phyloP scores from a whole-genome alignment of 2,113 vertebrate genomes.

The Morphnarchus princeps region DNA sequence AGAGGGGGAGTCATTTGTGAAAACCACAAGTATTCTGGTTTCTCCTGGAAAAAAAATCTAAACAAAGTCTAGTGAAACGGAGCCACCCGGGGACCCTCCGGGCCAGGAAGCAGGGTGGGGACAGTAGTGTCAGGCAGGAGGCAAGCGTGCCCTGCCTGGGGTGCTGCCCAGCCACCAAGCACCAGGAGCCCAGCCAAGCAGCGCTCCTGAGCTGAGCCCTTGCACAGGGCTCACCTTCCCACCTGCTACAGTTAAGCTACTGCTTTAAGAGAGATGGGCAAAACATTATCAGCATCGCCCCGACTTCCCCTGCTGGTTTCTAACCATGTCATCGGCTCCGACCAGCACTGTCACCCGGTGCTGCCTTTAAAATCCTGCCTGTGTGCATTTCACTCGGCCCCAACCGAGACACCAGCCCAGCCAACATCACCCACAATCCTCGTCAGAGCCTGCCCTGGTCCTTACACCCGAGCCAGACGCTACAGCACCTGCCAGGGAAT shows the following conservation, averaged over 20 bases:
- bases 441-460: not conserved
- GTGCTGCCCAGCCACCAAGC: not conserved
- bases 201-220: not conserved
- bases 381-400: accelerated
- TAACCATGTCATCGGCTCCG: accelerated
- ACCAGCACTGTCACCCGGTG: not conserved
- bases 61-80: not conserved
- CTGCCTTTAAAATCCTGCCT: not conserved
- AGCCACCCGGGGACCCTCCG: not conserved
- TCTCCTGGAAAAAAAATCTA: not conserved
- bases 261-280: not conserved
- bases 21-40: constrained; percentile 13
- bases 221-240: not conserved
- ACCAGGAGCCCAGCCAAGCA: not conserved
- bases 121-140: not conserved
- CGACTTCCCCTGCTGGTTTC: not conserved
- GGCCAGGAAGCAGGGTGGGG: not conserved
- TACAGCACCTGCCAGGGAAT: not conserved
- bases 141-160: not conserved
- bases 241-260: not conserved
- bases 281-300: not conserved
- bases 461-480: accelerated
- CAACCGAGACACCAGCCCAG: not conserved
- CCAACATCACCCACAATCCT: not conserved
- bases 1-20: not conserved